phyloP scores from a whole-genome alignment of 1,140 invertebrate species.

The Hyles euphorbiae region DNA sequence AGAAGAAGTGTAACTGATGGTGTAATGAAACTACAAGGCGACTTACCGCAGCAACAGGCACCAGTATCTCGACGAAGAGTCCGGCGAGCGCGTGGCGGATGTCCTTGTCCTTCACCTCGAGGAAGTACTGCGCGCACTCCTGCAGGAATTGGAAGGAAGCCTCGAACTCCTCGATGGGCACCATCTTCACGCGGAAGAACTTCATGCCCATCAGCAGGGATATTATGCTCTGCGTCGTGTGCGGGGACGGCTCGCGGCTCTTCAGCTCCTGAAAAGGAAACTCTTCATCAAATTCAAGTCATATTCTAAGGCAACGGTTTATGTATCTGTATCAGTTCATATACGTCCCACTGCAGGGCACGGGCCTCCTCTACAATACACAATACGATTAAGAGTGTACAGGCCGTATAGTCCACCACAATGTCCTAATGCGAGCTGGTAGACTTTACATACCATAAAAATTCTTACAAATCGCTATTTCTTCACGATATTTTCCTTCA shows the following conservation, averaged over 20 bases:
- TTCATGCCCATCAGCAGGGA: conserved; percentile 99
- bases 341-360: too few species aligned
- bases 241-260: conserved; percentile 91
- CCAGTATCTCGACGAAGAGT: conserved; percentile 98
- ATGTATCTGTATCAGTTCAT: too few species aligned
- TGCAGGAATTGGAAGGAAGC: conserved; percentile 99
- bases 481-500: too few species aligned
- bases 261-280: conserved; percentile 60
- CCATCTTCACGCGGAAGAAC: conserved; percentile 96
- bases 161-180: conserved; percentile 99
- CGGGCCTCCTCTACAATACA: too few species aligned
- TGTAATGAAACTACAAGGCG: too few species aligned
- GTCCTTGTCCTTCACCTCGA: conserved; percentile 99
- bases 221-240: conserved; percentile 96
- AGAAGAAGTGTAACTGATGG: not conserved
- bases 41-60: conserved; percentile 97
- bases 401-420: too few species aligned
- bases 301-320: too few species aligned
- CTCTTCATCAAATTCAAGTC: not conserved
- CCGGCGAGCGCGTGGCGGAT: conserved; percentile 98
- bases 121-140: conserved; percentile 98
- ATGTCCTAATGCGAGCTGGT: too few species aligned
- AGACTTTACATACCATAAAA: too few species aligned
- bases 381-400: too few species aligned
- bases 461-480: too few species aligned